Evolutionary conservation across 2,797 vertebrate genomes (phyloP), one percentile per base, ranked within the genome.

Genomic region (Tragelaphus eurycerus): DNA sequence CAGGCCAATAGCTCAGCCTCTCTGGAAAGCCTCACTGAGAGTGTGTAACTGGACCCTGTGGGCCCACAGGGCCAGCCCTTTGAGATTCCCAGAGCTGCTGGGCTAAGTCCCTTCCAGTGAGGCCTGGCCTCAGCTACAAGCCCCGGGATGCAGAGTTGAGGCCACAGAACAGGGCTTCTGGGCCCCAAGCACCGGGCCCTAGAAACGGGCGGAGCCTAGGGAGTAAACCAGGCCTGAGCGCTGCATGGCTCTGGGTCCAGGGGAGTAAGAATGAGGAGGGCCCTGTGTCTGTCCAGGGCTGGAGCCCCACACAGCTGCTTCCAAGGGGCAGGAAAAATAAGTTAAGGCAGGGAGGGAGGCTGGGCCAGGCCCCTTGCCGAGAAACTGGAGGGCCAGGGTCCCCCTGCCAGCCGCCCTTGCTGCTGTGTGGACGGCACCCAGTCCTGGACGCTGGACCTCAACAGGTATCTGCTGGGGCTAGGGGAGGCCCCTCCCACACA

Each of bases 31-130:
- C 50, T 87, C 64, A 15, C 29, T 78, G 81, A 10, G 62, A 23
- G 19, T 38, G 23, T 14, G 3, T 4, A 54, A 19, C 4, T 1
- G 38, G 27, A 23, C 11, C 19, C 14, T 12, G 1, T 0, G 6
- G 43, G 8, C 55, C 31, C 60, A 55, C 9, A 50, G 25, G 8
- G 50, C 34, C 9, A 23, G 55, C 4, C 31, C 13, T 54, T 46
- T 7, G 2, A 48, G 82, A 34, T 38, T 84, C 82, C 71, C 48
- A 31, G 89, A 78, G 48, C 27, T 43, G 6, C 11, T 12, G 16
- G 8, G n/a, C 25, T 7, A 89, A 86, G 52, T 10, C 17, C 19
- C 38, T 25, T 1, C 17, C 31, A 4, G 81, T 23, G 27, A 29
- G 31, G 17, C 27, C 27, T 46, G 54, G 38, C 4, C 48, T 62